Conservation (phyloP, 2,888 invertebrate species). For the Lepeophtheirus nordmannii region DNA sequence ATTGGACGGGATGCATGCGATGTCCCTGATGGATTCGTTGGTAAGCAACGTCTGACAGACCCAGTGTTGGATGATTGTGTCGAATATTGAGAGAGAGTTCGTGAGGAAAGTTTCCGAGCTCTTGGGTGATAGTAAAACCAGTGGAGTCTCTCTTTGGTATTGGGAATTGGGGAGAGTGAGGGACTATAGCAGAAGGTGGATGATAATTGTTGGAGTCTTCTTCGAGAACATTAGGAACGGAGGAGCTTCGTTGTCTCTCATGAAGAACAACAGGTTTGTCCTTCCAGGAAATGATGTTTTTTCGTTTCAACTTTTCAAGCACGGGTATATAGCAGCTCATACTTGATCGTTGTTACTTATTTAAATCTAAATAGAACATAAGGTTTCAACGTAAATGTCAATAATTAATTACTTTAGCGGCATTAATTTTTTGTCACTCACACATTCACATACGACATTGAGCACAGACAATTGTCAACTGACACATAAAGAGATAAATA, state of each 20-base stretch:
- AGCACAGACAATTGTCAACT: constrained; percentile 8
- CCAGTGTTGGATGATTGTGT: constrained; percentile 22
- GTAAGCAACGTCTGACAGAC: constrained; percentile 15
- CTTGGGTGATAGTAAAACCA: constrained; percentile 12
- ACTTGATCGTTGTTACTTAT: background rate
- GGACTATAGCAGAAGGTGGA: background rate
- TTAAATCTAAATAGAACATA: background rate
- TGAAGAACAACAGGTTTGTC: background rate
- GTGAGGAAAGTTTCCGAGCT: constrained; percentile 8
- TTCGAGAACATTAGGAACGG: background rate
- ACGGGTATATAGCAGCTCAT: background rate
- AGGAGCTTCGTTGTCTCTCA: background rate
- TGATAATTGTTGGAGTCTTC: background rate
- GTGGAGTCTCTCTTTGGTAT: constrained; percentile 7
- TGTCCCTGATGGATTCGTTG: constrained; percentile 15
- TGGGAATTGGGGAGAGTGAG: background rate
- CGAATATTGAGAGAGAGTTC: constrained; percentile 19
- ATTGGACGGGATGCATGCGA: constrained; percentile 12
- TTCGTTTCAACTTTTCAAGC: background rate
- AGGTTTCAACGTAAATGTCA: background rate
- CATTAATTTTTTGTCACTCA: background rate
- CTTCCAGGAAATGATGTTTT: background rate
- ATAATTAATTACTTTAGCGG: no score
- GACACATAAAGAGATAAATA: background rate
- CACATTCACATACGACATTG: background rate